Evolutionary conservation across 2,888 invertebrate species (phyloP).

Genomic region (Leistus spinibarbis): DNA sequence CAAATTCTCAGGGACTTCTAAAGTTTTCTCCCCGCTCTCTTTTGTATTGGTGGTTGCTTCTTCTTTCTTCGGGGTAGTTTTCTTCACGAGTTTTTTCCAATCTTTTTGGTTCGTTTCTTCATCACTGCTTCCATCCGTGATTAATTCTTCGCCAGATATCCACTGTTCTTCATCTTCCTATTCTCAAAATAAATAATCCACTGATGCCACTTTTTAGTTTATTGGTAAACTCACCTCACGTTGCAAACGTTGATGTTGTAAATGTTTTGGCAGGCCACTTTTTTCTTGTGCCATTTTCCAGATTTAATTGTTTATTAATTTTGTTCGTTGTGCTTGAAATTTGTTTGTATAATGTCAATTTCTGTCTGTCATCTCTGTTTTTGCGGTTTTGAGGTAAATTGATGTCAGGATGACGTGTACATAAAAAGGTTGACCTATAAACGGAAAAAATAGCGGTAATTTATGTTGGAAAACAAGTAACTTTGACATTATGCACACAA

Average conservation of each 20-base stretch:
- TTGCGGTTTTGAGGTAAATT: not conserved
- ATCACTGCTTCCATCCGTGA: slow-evolving; percentile 57
- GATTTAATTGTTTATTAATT: slow-evolving; percentile 11
- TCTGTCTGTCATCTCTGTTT: not conserved
- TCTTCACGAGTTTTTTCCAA: not conserved
- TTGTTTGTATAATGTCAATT: not conserved
- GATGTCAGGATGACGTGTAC: not conserved
- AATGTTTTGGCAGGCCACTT: slow-evolving; percentile 19
- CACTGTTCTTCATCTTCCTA: slow-evolving; percentile 58
- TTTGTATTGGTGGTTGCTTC: slow-evolving; percentile 2
- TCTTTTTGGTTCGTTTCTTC: slow-evolving; percentile 48
- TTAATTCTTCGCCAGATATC: slow-evolving; percentile 60
- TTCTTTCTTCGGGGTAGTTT: not conserved
- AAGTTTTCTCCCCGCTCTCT: not conserved
- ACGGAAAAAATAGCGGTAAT: not conserved
- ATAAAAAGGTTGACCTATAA: not conserved
- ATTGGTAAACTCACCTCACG: slow-evolving; percentile 26
- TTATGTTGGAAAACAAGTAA: not conserved
- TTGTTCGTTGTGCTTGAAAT: not conserved
- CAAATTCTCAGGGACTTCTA: not conserved
- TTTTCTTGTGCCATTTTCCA: slow-evolving; percentile 14
- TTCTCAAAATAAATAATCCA: slow-evolving; percentile 25
- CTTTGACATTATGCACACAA: not conserved
- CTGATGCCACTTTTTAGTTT: not conserved
- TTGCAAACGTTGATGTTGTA: slow-evolving; percentile 18